Evolutionary conservation across 2,113 vertebrate species (phyloP).

Genomic region (Psettodes erumei): DNA sequence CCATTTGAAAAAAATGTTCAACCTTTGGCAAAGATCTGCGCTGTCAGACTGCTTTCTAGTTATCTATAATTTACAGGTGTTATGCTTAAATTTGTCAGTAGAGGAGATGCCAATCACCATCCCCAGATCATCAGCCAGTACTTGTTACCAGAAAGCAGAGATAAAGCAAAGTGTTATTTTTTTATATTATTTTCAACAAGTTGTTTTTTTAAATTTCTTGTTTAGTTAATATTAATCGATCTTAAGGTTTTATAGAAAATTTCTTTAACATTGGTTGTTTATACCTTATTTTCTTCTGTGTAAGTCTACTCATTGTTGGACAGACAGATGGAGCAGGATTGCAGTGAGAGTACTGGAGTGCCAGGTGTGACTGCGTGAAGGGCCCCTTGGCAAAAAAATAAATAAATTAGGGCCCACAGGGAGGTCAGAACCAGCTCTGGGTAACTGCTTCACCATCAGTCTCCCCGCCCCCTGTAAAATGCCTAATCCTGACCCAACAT

Average conservation of each 20-base stretch:
- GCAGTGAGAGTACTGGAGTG: neutral
- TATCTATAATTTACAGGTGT: neutral
- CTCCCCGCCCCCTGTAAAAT: neutral
- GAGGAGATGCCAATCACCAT: neutral
- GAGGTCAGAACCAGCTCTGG: neutral
- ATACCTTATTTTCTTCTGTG: neutral
- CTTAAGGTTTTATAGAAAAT: neutral
- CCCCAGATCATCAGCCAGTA: neutral
- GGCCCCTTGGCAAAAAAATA: neutral
- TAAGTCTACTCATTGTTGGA: neutral
- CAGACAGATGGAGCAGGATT: neutral
- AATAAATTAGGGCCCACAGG: constrained; percentile 3
- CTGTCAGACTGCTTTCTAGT: too few species aligned
- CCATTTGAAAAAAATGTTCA: too few species aligned
- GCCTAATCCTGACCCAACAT: neutral
- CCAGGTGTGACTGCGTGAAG: neutral
- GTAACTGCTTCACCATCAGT: constrained; percentile 3
- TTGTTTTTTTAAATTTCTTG: neutral
- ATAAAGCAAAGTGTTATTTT: neutral
- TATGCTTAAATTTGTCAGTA: neutral
- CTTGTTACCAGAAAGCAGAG: neutral
- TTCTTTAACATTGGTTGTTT: neutral
- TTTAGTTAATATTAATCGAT: neutral
- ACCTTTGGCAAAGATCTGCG: too few species aligned
- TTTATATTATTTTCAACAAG: too few species aligned